Evolutionary conservation across 2,113 vertebrate genomes (phyloP), one percentile per base, ranked within the genome.

Genomic region (Rhodinocichla rosea): DNA sequence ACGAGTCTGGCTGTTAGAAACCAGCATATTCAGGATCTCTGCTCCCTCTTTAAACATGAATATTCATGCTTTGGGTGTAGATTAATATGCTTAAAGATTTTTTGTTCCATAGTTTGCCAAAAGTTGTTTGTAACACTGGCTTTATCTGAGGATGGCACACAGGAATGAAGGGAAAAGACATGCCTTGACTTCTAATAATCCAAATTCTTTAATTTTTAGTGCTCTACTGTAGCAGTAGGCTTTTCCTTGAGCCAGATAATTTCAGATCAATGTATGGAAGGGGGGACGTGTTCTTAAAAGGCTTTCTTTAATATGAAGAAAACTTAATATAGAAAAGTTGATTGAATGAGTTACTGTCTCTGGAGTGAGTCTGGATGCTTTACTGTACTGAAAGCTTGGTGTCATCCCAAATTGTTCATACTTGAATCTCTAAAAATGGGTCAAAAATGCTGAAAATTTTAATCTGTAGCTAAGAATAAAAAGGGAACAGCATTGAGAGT

Each of bases 1-100:
- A 1, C 1, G 3, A 24, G 11, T 11, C 73, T 62, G 67, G 20
- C 4, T 2, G 0, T 23, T 45, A n/a, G 80, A 64, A 80, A 44
- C 16, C 19, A 15, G 42, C 10, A 33, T 33, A 15, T 11, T 63
- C 56, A 49, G 65, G 28, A 15, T 55, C 33, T 92, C 47, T 78
- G 28, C n/a, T 87, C 27, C 28, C 42, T 50, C 33, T 69, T 60
- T 11, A 70, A 88, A 68, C 15, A 1, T 7, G 17, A 35, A 10
- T 37, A 11, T 69, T 53, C 26, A 63, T 89, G 55, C 42, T 81
- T 74, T 82, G 47, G 55, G 73, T 71, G 22, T 13, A 62, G 30
- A 26, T 60, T n/a, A 53, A 55, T 24, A 10, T 6, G 28, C 65
- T 49, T 24, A 7, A 30, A 57, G 60, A 59, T 28, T 67, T 91